These are phyloP conservation scores for Steatornis caripensis DNA, from an alignment of 2,113 vertebrate species.

Conservation along the genomic window DNA sequence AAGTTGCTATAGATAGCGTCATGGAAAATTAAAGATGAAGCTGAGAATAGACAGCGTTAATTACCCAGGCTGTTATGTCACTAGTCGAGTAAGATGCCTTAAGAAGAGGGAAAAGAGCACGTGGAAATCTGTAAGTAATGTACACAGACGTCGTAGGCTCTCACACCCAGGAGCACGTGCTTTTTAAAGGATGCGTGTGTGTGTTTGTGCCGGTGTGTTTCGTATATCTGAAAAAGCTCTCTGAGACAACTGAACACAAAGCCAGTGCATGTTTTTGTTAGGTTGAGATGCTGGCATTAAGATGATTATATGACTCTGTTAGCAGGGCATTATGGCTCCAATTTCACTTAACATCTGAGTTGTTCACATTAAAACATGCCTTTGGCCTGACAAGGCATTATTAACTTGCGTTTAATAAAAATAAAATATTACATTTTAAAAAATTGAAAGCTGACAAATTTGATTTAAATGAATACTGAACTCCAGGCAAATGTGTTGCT, in stretches of 20 bases:
- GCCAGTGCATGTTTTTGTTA: neutral
- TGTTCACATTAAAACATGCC: slow-evolving; percentile 58
- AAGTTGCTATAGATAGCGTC: neutral
- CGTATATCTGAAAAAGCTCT: neutral
- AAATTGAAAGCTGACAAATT: slow-evolving; percentile 69
- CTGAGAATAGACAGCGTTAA: neutral
- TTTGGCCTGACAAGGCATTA: slow-evolving; percentile 65
- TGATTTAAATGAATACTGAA: slow-evolving; percentile 68
- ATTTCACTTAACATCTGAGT: slow-evolving; percentile 30
- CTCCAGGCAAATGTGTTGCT: slow-evolving; percentile 65
- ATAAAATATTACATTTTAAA: slow-evolving; percentile 56
- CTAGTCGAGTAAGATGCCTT: neutral
- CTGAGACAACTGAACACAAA: neutral
- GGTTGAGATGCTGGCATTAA: slow-evolving; percentile 21
- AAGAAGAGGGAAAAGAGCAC: neutral
- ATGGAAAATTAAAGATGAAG: neutral
- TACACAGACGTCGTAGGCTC: accelerated
- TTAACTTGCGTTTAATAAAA: slow-evolving; percentile 70
- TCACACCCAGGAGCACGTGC: accelerated
- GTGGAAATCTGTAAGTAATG: neutral
- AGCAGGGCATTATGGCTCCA: slow-evolving; percentile 15
- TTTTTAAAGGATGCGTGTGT: neutral
- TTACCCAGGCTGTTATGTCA: neutral
- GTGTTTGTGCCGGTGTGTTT: neutral
- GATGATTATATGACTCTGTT: slow-evolving; percentile 32